These are phyloP conservation scores for Brachylomia viminalis DNA, from an alignment of 2,888 invertebrate genomes.

Conservation along the genomic window DNA sequence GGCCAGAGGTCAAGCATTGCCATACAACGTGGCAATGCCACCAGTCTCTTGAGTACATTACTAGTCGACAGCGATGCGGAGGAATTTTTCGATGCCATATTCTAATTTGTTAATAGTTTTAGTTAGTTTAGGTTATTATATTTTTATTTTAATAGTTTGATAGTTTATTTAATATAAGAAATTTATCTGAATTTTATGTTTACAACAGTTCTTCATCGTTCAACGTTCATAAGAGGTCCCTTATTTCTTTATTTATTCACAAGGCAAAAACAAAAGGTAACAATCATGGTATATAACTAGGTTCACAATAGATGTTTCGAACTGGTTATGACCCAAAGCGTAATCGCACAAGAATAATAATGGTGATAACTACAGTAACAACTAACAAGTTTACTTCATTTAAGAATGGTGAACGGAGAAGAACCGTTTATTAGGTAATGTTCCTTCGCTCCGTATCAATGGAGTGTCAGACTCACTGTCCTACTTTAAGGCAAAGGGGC, in stretches of 20 bases:
- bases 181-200: too few relatives aligned
- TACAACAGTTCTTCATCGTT: not conserved
- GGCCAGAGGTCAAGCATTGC: too few relatives aligned
- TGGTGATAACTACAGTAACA: not conserved
- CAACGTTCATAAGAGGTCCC: not conserved
- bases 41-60: too few relatives aligned
- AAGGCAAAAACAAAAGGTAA: not conserved
- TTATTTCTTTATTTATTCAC: not conserved
- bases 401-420: not conserved
- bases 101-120: too few relatives aligned
- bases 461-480: not conserved
- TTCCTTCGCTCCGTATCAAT: not conserved
- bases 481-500: not conserved
- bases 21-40: too few relatives aligned
- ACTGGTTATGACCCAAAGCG: not conserved
- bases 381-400: not conserved
- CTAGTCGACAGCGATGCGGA: too few relatives aligned
- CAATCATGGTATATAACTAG: not conserved
- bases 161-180: too few relatives aligned
- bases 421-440: constrained; percentile 1
- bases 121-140: too few relatives aligned
- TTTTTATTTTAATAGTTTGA: too few relatives aligned
- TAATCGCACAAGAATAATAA: not conserved
- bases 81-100: too few relatives aligned
- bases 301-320: not conserved